These are phyloP conservation scores for Sycophila sp. DNA, from an alignment of 1,140 invertebrate species.

Conservation along the genomic window DNA sequence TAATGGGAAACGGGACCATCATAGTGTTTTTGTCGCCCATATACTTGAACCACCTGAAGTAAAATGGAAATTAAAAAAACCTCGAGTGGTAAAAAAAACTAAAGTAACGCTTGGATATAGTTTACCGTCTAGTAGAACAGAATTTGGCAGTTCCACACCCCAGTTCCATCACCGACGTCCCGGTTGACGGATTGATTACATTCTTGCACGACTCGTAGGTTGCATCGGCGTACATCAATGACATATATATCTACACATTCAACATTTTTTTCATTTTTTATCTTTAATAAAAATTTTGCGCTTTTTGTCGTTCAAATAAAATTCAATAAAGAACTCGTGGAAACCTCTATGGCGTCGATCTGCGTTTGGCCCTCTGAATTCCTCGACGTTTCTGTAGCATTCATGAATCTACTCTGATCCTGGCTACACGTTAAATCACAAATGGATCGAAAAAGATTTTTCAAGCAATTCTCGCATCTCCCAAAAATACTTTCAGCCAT, in stretches of 20 bases:
- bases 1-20: slow-evolving; percentile 85
- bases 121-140: slow-evolving; percentile 75
- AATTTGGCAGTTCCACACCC: slow-evolving; percentile 81
- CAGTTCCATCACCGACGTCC: slow-evolving; percentile 75
- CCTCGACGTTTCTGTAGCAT: slow-evolving; percentile 61
- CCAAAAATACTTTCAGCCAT: slow-evolving; percentile 75
- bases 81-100: neutral
- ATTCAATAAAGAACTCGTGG: slow-evolving; percentile 8
- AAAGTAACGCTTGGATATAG: slow-evolving; percentile 50
- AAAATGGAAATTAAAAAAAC: too few relatives aligned
- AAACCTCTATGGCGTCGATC: slow-evolving; percentile 47
- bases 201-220: slow-evolving; percentile 77
- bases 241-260: slow-evolving; percentile 57
- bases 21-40: slow-evolving; percentile 73
- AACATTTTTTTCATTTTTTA: neutral
- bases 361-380: slow-evolving; percentile 3
- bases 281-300: neutral
- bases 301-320: neutral
- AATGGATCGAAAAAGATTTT: slow-evolving; percentile 83
- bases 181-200: slow-evolving; percentile 73
- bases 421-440: slow-evolving; percentile 86
- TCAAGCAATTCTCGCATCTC: slow-evolving; percentile 86
- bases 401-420: slow-evolving; percentile 79
- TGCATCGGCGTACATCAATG: slow-evolving; percentile 66
- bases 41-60: slow-evolving; percentile 76